A percentile compares a stretch with the other conserved stretches of the same genome.
Conservation (phyloP, 1,140 invertebrate genomes). For the Oreohelix idahoensis region DNA sequence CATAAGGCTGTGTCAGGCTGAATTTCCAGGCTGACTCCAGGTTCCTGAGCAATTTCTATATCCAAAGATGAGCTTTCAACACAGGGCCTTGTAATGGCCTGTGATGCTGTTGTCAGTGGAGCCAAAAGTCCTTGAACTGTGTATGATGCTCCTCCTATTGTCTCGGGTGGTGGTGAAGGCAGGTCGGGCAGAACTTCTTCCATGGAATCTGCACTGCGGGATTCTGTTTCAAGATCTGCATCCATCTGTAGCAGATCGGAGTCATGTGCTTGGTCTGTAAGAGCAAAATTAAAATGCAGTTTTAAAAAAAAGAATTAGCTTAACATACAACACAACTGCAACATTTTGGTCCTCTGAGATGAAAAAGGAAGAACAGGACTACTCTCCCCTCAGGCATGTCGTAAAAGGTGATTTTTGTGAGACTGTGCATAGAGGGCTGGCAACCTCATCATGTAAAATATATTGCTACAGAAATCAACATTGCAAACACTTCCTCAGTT, state of each 20-base stretch:
- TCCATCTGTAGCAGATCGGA: constrained; percentile 40
- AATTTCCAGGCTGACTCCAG: not conserved
- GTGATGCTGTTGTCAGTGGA: not conserved
- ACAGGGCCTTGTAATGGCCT: not conserved
- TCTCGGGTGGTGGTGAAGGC: constrained; percentile 48
- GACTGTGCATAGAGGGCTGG: too few relatives aligned
- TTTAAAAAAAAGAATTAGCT: too few relatives aligned
- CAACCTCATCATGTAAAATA: too few relatives aligned
- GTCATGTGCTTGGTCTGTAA: not conserved
- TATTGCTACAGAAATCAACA: too few relatives aligned
- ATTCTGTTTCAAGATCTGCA: constrained; percentile 56
- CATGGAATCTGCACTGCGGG: constrained; percentile 66
- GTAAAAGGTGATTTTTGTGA: too few relatives aligned
- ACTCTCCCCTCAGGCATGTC: too few relatives aligned
- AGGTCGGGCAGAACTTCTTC: constrained; percentile 64
- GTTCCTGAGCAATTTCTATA: not conserved
- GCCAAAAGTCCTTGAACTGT: too few relatives aligned
- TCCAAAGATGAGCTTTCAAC: not conserved
- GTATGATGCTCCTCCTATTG: not conserved
- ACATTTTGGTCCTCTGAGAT: too few relatives aligned
- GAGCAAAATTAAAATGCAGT: not conserved
- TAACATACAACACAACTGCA: too few relatives aligned
- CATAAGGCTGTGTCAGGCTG: not conserved
- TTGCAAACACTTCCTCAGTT: too few relatives aligned
- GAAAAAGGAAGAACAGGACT: too few relatives aligned